Evolutionary conservation across 1,140 invertebrate genomes (phyloP).

Genomic region (Drosophila arizonae): DNA sequence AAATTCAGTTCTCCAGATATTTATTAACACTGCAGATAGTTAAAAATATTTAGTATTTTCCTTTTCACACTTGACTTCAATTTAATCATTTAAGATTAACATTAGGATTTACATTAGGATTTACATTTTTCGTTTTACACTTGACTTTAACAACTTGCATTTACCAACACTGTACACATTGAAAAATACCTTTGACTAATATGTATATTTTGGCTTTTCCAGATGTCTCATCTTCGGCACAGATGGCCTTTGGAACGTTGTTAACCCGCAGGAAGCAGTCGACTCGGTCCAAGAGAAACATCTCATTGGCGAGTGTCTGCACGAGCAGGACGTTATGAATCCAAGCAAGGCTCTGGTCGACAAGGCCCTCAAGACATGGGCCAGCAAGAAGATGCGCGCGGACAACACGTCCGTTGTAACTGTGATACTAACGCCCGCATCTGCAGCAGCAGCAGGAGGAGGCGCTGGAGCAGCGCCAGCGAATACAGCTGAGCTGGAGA

Average conservation of each 20-base stretch:
- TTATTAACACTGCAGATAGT: no score
- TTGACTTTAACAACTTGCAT: neutral
- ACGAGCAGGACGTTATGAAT: slow-evolving; percentile 85
- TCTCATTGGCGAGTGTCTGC: slow-evolving; percentile 87
- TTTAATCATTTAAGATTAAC: no score
- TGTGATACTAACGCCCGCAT: slow-evolving; percentile 94
- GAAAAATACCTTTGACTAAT: neutral
- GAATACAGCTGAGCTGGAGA: slow-evolving; percentile 9
- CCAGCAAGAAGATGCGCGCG: slow-evolving; percentile 91
- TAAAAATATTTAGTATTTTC: no score
- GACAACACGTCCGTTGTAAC: slow-evolving; percentile 98
- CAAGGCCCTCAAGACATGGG: slow-evolving; percentile 91
- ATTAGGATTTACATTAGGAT: no score
- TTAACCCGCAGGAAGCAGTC: slow-evolving; percentile 92
- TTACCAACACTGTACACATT: neutral
- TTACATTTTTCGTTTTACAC: no score
- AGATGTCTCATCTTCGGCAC: slow-evolving; percentile 97
- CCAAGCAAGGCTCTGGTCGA: slow-evolving; percentile 96
- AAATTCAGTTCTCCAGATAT: no score
- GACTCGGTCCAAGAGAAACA: slow-evolving; percentile 90
- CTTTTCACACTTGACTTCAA: no score
- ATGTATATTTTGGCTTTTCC: slow-evolving; percentile 72
- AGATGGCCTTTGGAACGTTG: slow-evolving; percentile 98
- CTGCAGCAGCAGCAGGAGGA: slow-evolving; percentile 86
- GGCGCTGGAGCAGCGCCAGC: slow-evolving; percentile 85